Percentiles rank a stretch among this genome's conserved stretches.
Conservation (phyloP, 2,797 vertebrate genomes). For the Neopelma chrysocephalum region DNA sequence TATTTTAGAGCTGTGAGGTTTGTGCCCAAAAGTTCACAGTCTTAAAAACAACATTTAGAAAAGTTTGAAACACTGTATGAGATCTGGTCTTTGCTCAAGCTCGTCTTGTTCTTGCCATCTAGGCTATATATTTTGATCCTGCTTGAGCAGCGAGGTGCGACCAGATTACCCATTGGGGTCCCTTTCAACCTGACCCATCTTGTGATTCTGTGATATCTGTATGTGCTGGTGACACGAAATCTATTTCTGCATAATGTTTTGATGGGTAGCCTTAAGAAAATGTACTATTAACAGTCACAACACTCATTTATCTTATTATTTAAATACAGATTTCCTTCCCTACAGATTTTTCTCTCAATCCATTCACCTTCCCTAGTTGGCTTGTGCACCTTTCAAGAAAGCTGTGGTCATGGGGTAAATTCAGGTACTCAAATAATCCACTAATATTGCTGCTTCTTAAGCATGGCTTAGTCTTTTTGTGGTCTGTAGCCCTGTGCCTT, state of each 20-base stretch:
- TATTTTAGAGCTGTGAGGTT: background rate
- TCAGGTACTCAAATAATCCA: background rate
- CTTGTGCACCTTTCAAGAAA: background rate
- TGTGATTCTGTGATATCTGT: background rate
- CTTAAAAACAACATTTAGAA: background rate
- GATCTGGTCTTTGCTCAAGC: background rate
- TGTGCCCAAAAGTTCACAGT: background rate
- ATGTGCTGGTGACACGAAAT: background rate
- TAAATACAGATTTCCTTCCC: background rate
- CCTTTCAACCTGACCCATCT: background rate
- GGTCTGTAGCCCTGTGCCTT: background rate
- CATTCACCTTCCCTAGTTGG: background rate
- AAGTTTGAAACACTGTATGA: background rate
- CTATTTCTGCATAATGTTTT: background rate
- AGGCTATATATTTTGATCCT: background rate
- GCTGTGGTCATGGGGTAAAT: background rate
- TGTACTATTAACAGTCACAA: background rate
- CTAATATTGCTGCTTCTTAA: background rate
- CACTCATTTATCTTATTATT: background rate
- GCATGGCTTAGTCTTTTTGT: background rate
- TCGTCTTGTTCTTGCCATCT: background rate
- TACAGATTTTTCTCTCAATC: background rate
- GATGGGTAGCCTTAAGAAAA: background rate
- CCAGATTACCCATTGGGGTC: background rate
- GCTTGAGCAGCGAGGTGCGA: background rate